Base-by-base conservation (phyloP, 2,888 invertebrate genomes). In the Slavum lentiscoides region DNA sequence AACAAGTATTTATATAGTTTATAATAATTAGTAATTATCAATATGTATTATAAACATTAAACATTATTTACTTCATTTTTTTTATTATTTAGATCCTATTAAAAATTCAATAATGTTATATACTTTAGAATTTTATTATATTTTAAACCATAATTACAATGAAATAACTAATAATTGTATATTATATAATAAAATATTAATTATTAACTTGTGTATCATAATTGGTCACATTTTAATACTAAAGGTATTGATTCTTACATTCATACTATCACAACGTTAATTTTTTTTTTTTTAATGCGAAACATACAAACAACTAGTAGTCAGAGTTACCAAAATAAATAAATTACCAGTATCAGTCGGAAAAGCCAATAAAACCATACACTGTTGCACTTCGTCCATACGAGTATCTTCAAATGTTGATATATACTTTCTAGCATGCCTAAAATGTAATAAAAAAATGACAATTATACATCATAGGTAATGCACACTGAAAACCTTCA, bases 351-450 rank as follows among this genome's bases (percentile, higher is more conserved):
- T 94, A 84, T 92, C 91, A 70, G 91, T 90, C n/a, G 95, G 94
- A 87, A 97, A 97, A 2, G 97, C 98, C 72, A 98, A 89, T 85
- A 98, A 90, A 64, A 96, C 97, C 97, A 98, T 98, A 84, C 95
- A 96, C 85, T 94, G 93, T 86, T 96, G 95, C 73, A 98, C 94
- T 84, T 95, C 94, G 72, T 90, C 89, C 64, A 96, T 87, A 85
- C 96, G 96, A 8, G 93, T 94, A 76, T 95, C 94, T 85, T 97
- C 96, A 85, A 93, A 93, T 43, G 90, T 90, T 0, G 94, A 92
- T 87, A 98, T 96, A 87, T 95, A 92, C 86, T 96, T 97, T 84
- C 96, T 91, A 0, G 98, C 96, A 88, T 98, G 96, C 84, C 93
- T 89, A 84, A 37, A 67, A 68, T 68, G 21, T 49, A 23, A 67